A percentile compares a stretch with the other conserved stretches of the same genome.
Evolutionary conservation across 2,113 vertebrate species (phyloP).

Genomic region (Limanda limanda): DNA sequence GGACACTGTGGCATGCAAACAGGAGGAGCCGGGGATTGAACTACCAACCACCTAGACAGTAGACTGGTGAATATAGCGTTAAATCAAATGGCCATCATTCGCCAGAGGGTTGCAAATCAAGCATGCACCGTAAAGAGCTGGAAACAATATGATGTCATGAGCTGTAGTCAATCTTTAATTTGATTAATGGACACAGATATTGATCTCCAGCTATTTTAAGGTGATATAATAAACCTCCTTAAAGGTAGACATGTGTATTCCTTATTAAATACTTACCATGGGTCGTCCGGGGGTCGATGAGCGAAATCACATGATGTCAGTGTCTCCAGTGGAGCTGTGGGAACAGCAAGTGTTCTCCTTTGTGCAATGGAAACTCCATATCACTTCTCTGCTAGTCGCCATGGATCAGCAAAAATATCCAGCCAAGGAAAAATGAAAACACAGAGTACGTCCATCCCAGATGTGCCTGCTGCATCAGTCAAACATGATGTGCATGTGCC

Average conservation of each 20-base stretch:
- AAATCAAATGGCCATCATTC: not conserved
- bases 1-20: too few relatives aligned
- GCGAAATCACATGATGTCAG: conserved; percentile 37
- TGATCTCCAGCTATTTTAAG: not conserved
- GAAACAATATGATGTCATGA: not conserved
- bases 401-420: conserved; percentile 35
- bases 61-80: not conserved
- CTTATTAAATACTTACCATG: conserved; percentile 5
- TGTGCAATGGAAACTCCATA: conserved; percentile 37
- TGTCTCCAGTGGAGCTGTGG: conserved; percentile 21
- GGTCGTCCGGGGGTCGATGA: conserved; percentile 5
- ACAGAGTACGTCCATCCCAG: conserved; percentile 49
- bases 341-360: conserved; percentile 32
- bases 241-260: not conserved
- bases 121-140: not conserved
- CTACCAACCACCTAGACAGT: too few relatives aligned
- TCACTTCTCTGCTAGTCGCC: conserved; percentile 8
- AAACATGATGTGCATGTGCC: conserved; percentile 34
- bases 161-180: not conserved
- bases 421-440: conserved; percentile 47
- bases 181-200: conserved; percentile 5
- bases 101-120: not conserved
- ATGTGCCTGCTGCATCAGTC: conserved; percentile 41
- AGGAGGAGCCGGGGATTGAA: too few relatives aligned
- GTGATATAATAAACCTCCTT: conserved; percentile 4